Evolutionary conservation across 2,113 vertebrate genomes (phyloP).

Genomic region (Ophthalmolycus amberensis): DNA sequence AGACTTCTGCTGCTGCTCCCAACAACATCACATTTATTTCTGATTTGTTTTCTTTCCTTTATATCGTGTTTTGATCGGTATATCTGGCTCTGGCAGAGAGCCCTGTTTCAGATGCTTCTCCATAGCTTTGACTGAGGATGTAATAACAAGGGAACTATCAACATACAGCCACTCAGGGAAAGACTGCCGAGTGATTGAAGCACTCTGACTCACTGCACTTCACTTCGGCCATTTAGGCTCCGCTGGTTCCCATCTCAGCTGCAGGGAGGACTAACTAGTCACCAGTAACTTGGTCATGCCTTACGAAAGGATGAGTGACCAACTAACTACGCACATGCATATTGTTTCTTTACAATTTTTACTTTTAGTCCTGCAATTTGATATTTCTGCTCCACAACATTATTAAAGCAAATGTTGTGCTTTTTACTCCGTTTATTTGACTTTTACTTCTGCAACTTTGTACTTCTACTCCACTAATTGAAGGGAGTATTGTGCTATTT

Average conservation of each 20-base stretch:
- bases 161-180: conserved; percentile 81
- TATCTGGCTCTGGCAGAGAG: conserved; percentile 60
- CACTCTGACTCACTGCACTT: conserved; percentile 86
- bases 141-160: conserved; percentile 72
- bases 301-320: background rate
- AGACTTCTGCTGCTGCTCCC: conserved; percentile 4
- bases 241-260: conserved; percentile 66
- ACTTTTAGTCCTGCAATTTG: background rate
- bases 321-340: background rate
- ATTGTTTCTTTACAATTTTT: background rate
- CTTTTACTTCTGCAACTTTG: background rate
- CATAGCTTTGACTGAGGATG: conserved; percentile 61
- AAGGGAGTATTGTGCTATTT: background rate
- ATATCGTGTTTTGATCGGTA: conserved; percentile 30
- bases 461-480: background rate
- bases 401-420: background rate
- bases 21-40: background rate
- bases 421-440: background rate
- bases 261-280: conserved; percentile 52
- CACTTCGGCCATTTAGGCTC: conserved; percentile 80
- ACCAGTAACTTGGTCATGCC: conserved; percentile 12
- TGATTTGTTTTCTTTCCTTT: conserved; percentile 3
- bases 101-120: conserved; percentile 56
- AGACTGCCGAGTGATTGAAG: conserved; percentile 83
- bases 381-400: background rate